Evolutionary conservation across 2,888 invertebrate species (phyloP), one percentile per base, ranked within the genome.

Genomic region (Periphyllus acericola): DNA sequence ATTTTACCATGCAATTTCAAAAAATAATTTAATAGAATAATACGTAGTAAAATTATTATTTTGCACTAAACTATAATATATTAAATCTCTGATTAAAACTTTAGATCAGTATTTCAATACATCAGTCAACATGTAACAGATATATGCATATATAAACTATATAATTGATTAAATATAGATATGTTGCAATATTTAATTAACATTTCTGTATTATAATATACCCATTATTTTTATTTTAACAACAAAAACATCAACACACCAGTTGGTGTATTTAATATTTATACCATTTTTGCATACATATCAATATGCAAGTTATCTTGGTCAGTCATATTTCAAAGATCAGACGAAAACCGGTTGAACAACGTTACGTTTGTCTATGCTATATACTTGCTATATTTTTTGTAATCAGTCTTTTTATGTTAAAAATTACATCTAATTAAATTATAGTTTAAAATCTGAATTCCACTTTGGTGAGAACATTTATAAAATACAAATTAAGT

Each of bases 331-430:
- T 71, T 46, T 82, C 25, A 52, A 82, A 71, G 29, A 83, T 74
- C 60, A 74, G 14, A 60, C 3, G 11, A 66, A 80, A 83, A 83
- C 60, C 40, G 32, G 75, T 66, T 60, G 14, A 83, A 83, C 60
- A 60, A 75, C 55, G 60, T 68, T 29, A 68, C 25, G 21, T 75
- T 75, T 40, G 8, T 14, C 75, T 14, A 66, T 1, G 25, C 4
- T 32, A 83, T 29, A 71, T 32, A 71, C 71, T 71, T 60, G 5
- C 5, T 34, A 19, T 72, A 34, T 55, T 52, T 83, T 72, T 83
- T 52, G 25, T 52, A 52, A 72, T 82, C 72, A 25, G 52, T 72
- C 34, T 34, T 52, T 72, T 72, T 52, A 34, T 34, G 52, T 72
- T 55, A 3, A 4, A 40, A 83, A 32, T 40, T 83, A 66, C 60